These are phyloP conservation scores for Pachliopta kotzebuea DNA, from an alignment of 2,888 invertebrate genomes.

Conservation along the genomic window DNA sequence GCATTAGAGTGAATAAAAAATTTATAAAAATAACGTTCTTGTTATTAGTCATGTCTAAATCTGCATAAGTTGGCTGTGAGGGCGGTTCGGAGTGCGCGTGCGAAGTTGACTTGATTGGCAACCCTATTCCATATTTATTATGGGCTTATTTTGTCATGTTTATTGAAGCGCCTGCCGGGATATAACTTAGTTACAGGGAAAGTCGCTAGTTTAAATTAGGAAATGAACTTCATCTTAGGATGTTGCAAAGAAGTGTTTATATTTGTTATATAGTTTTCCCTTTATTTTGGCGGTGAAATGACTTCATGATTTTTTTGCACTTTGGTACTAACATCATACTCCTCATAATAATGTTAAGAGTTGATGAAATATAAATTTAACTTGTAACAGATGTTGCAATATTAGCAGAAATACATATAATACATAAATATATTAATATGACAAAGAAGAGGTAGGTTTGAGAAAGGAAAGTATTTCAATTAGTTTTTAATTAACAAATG, in stretches of 20 bases:
- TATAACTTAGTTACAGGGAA: constrained; percentile 36
- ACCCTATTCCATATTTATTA: constrained; percentile 80
- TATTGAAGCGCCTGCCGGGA: constrained; percentile 63
- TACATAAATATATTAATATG: neutral
- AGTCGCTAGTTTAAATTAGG: constrained; percentile 25
- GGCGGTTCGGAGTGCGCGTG: constrained; percentile 58
- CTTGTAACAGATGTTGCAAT: too few relatives aligned
- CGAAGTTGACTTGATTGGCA: constrained; percentile 77
- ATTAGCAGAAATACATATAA: too few relatives aligned
- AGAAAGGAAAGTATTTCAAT: neutral
- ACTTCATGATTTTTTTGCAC: too few relatives aligned
- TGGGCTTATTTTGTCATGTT: constrained; percentile 76
- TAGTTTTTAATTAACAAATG: constrained; percentile 2
- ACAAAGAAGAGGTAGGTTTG: neutral
- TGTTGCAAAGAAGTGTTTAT: constrained; percentile 9
- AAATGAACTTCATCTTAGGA: constrained; percentile 22
- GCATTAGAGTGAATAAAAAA: neutral
- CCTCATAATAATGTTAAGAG: too few relatives aligned
- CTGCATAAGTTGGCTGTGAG: constrained; percentile 47
- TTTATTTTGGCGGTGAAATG: too few relatives aligned
- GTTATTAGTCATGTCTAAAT: constrained; percentile 35
- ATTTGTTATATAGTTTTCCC: too few relatives aligned
- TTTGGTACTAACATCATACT: too few relatives aligned
- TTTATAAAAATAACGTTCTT: neutral
- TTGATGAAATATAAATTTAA: too few relatives aligned